These are phyloP conservation scores for Tetanocera ferruginea DNA, from an alignment of 2,888 invertebrate genomes.

Conservation along the genomic window DNA sequence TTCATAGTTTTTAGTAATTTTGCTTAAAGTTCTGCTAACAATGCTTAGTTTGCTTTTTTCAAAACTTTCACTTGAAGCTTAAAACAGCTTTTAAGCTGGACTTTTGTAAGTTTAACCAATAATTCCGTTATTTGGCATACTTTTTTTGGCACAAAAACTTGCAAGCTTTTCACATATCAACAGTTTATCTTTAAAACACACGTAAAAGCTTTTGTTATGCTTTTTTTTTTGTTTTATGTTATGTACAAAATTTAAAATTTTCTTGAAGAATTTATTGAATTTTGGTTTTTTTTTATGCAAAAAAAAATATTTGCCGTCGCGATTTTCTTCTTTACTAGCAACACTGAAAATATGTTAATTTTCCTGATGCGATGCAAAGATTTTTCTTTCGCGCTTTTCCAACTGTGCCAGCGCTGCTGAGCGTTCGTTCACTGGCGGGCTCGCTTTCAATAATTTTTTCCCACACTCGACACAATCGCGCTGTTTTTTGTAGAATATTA, in stretches of 20 bases:
- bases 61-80: no score
- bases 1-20: no score
- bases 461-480: slow-evolving; percentile 3
- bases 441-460: slow-evolving; percentile 25
- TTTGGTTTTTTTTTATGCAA: background rate
- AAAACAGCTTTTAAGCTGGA: no score
- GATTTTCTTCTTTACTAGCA: background rate
- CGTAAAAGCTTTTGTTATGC: background rate
- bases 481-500: slow-evolving; percentile 26
- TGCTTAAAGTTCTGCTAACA: no score
- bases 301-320: background rate
- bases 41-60: no score
- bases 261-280: background rate
- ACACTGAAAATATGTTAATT: slow-evolving; percentile 9
- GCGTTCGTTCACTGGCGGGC: slow-evolving; percentile 1
- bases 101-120: no score
- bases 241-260: background rate
- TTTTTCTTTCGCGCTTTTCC: slow-evolving; percentile 9
- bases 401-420: background rate
- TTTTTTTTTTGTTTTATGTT: background rate
- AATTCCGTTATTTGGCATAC: no score
- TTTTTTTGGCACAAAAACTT: no score
- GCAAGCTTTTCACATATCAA: no score
- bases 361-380: slow-evolving; percentile 23
- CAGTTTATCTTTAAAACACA: background rate